Evolutionary conservation across 2,888 invertebrate species (phyloP), one percentile per base, ranked within the genome.

Genomic region (Pseudanteris insignis): DNA sequence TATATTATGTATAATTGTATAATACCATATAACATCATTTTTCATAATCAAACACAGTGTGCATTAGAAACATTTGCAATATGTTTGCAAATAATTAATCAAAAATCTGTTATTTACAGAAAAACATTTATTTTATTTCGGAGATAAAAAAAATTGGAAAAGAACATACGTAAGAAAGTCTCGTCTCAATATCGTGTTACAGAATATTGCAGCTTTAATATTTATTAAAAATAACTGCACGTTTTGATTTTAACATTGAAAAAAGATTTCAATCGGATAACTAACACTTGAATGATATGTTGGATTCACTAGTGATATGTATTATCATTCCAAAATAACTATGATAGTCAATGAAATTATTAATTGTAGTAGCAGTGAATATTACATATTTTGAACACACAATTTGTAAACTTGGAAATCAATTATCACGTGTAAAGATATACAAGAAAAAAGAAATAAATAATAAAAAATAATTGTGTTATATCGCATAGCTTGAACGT

Each of bases 11-110:
- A n/a, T n/a, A n/a, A n/a, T n/a, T n/a, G n/a, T n/a, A n/a, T 34
- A 41, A 51, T 41, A 15, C 37, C 21, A 24, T 46, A 47, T 48
- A 60, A 14, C 33, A 33, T 10, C 8, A 24, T 34, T 14, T n/a
- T 10, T 40, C 11, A 43, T 51, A 60, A 54, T 53, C 43, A 51
- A 62, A 51, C 36, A 46, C 46, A 55, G 46, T 36, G 48, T 61
- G 48, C 50, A 40, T 44, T 55, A 14, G 50, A 55, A 61, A 40
- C 38, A 61, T 40, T 50, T 40, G 54, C 40, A 55, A 33, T 26
- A 25, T 9, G 40, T 26, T 28, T n/a, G n/a, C n/a, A n/a, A n/a
- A n/a, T n/a, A 32, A 24, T 44, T 18, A 50, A 55, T 47, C 18
- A 34, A 62, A 44, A 40, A 33, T 46, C 33, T 28, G 24, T 54